These are phyloP conservation scores for Myrmophylax atrothorax DNA, from an alignment of 2,113 vertebrate genomes.

Conservation along the genomic window DNA sequence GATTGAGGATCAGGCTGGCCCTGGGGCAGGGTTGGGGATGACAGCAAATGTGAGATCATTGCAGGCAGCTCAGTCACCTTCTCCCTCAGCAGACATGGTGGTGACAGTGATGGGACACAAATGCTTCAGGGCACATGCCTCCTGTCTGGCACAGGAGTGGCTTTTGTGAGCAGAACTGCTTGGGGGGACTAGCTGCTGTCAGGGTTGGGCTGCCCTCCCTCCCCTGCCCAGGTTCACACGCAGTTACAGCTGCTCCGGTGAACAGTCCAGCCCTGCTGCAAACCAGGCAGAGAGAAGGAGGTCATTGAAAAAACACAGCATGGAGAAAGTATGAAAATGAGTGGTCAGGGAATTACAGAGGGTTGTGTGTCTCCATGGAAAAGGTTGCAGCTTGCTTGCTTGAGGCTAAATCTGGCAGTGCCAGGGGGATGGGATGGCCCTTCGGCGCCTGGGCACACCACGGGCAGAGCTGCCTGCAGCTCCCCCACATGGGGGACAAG, in stretches of 20 bases:
- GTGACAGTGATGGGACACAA: not conserved
- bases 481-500: not conserved
- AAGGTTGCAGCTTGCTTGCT: not conserved
- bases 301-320: not conserved
- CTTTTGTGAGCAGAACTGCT: not conserved
- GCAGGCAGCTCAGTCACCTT: not conserved
- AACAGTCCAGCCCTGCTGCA: not conserved
- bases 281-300: not conserved
- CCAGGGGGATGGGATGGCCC: not conserved
- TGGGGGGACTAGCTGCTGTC: not conserved
- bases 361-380: not conserved
- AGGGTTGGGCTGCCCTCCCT: not conserved
- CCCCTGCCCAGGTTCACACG: not conserved
- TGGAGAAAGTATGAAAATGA: conserved; percentile 34
- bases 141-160: rapidly evolving
- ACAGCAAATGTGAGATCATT: not conserved
- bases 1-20: not conserved
- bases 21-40: not conserved
- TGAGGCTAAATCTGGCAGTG: not conserved
- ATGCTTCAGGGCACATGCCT: rapidly evolving
- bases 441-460: rapidly evolving
- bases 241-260: not conserved
- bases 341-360: conserved; percentile 46
- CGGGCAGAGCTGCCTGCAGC: not conserved
- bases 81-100: not conserved